A percentile compares a stretch with the other conserved stretches of the same genome.
Conservation (phyloP, 2,113 vertebrate species). For the Prionailurus viverrinus region DNA sequence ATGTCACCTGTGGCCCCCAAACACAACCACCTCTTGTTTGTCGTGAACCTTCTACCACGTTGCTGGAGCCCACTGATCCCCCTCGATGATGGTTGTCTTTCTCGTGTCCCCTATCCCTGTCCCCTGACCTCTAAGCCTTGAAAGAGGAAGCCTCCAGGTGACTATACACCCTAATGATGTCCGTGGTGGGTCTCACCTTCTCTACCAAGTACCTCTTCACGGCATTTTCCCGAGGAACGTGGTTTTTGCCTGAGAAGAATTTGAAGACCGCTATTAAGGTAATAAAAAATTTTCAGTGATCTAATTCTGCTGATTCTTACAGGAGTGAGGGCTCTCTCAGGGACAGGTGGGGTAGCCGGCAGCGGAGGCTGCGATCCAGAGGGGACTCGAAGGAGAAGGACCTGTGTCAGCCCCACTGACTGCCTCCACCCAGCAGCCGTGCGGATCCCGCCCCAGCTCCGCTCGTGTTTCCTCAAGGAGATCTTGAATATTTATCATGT, state of each 20-base stretch:
- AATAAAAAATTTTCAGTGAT: conserved; percentile 45
- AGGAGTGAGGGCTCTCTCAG: not conserved
- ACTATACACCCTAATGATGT: not conserved
- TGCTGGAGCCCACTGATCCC: not conserved
- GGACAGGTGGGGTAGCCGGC: not conserved
- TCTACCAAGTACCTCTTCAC: not conserved
- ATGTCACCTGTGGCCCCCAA: not conserved
- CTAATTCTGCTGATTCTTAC: not conserved
- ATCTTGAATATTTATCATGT: conserved; percentile 84
- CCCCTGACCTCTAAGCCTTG: not conserved
- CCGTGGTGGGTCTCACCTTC: not conserved
- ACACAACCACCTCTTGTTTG: not conserved
- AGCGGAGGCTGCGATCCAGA: not conserved
- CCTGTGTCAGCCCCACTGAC: not conserved
- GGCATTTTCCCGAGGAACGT: not conserved
- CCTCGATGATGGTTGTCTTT: not conserved
- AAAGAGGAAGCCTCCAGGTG: not conserved
- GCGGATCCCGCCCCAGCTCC: not conserved
- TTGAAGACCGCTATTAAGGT: not conserved
- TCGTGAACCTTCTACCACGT: not conserved
- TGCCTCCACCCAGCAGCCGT: not conserved
- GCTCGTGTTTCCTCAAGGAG: conserved; percentile 72
- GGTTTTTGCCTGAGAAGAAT: not conserved
- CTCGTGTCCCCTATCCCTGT: not conserved
- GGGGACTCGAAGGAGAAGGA: conserved; percentile 24